Evolutionary conservation across 2,797 vertebrate species (phyloP).

Genomic region (Rallus crepitans): DNA sequence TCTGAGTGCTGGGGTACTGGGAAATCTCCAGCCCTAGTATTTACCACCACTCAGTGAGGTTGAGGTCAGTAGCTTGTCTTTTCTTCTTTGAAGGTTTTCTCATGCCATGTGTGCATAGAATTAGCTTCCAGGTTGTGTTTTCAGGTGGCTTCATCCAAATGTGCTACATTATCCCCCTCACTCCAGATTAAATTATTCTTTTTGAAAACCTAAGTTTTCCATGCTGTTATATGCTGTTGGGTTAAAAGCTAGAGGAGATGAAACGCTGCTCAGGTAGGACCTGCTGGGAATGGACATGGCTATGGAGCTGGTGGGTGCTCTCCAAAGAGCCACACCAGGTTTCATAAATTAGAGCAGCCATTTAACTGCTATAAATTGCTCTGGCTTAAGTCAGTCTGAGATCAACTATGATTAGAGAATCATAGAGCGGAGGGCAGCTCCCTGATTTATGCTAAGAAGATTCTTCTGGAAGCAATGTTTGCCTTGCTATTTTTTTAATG

Average conservation of each 20-base stretch:
- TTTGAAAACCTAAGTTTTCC: not conserved
- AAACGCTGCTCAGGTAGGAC: not conserved
- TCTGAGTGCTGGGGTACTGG: not conserved
- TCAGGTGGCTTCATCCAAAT: not conserved
- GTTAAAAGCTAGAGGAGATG: not conserved
- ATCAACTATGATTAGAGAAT: not conserved
- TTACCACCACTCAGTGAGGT: not conserved
- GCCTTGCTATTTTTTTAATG: not conserved
- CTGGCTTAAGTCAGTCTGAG: conserved; percentile 3
- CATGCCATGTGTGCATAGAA: not conserved
- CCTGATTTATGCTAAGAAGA: not conserved
- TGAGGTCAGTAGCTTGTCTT: not conserved
- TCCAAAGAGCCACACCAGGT: not conserved
- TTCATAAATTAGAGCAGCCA: not conserved
- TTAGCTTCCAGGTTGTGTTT: not conserved
- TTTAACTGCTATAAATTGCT: not conserved
- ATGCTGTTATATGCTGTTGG: not conserved
- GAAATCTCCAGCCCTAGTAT: not conserved
- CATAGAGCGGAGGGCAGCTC: not conserved
- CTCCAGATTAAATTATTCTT: not conserved
- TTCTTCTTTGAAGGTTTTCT: not conserved
- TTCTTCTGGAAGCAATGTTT: not conserved
- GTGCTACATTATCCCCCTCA: not conserved
- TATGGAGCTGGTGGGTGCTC: not conserved
- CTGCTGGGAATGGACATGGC: not conserved